phyloP scores from a whole-genome alignment of 2,797 vertebrate species.

The Eulemur rubriventer region DNA sequence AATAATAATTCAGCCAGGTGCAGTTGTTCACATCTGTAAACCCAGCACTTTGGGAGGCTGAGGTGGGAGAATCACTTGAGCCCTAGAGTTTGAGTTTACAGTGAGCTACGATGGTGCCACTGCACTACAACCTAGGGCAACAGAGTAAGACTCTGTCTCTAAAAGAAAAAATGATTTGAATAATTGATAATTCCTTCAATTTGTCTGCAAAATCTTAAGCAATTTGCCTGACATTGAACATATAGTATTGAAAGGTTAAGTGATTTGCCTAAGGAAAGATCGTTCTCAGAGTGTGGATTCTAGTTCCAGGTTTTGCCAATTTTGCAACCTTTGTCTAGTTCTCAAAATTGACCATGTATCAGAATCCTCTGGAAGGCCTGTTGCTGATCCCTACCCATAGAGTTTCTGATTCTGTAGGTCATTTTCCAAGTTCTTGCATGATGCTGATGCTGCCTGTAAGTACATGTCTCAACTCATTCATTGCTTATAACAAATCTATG shows the following conservation, averaged over 20 bases:
- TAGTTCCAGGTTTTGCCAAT: not conserved
- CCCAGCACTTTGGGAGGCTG: too few relatives aligned
- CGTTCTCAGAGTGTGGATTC: not conserved
- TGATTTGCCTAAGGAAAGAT: not conserved
- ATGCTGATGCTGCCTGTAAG: not conserved
- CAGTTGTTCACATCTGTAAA: too few relatives aligned
- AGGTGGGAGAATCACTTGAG: too few relatives aligned
- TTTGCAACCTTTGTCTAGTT: not conserved
- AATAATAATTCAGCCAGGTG: not conserved
- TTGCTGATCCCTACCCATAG: not conserved
- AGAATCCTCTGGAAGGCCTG: not conserved
- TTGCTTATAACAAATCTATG: not conserved
- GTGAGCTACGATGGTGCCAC: too few relatives aligned
- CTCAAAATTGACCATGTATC: not conserved
- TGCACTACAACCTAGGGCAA: too few relatives aligned
- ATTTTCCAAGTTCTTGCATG: slow-evolving; percentile 1
- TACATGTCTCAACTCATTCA: not conserved
- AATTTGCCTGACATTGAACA: not conserved
- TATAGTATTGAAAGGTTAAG: not conserved
- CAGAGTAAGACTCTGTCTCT: too few relatives aligned
- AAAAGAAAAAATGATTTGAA: too few relatives aligned
- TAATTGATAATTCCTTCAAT: not conserved
- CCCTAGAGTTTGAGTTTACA: too few relatives aligned
- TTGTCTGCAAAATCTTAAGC: not conserved
- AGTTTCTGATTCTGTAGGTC: not conserved